Base-by-base conservation (phyloP, 2,797 vertebrate genomes). In the Takifugu ocellatus region DNA sequence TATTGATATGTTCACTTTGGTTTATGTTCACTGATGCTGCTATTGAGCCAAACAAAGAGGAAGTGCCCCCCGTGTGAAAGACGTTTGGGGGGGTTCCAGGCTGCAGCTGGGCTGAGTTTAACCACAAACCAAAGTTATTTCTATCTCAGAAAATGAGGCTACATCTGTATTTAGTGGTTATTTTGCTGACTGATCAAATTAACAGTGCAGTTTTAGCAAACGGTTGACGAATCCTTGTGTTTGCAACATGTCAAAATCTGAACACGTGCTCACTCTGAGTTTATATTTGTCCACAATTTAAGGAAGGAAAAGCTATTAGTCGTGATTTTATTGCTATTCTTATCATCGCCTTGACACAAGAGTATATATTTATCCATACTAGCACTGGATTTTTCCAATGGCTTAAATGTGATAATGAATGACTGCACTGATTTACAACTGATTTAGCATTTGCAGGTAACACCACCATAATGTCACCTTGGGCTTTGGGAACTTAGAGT, bases 1-100 rank as follows among this genome's bases (percentile, higher is more conserved):
- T 49, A 72, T 71, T 62, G 46, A 75, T 17, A 31, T 54, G 24
- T 59, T 25, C 12, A 53, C 54, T 59, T 66, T 46, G 49, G 48
- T 56, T 70, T 63, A 62, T 54, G 70, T 61, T 21, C 50, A 29
- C 0, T 63, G 46, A 47, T n/a, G 47, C 43, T 21, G 39, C 50
- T 31, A 3, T 39, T 21, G 50, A 52, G 31, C 15, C 29, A n/a
- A 70, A 68, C 61, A 51, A 55, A 17, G 55, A 47, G 54, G 63
- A 77, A 68, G 46, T 51, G 9, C 15, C 33, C 48, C 25, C 16
- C 48, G 49, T 59, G 57, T 15, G 27, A 55, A 43, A 27, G 24
- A 69, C 2, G 47, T 68, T 43, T 48, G 58, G 54, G 63, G 42
- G 15, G 49, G 16, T 56, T 54, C 55, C 39, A 8, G 52, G 54